Percentiles rank a stretch among this genome's conserved stretches.
Conservation (phyloP, 2,113 vertebrate species). For the Callopanchax toddi region DNA sequence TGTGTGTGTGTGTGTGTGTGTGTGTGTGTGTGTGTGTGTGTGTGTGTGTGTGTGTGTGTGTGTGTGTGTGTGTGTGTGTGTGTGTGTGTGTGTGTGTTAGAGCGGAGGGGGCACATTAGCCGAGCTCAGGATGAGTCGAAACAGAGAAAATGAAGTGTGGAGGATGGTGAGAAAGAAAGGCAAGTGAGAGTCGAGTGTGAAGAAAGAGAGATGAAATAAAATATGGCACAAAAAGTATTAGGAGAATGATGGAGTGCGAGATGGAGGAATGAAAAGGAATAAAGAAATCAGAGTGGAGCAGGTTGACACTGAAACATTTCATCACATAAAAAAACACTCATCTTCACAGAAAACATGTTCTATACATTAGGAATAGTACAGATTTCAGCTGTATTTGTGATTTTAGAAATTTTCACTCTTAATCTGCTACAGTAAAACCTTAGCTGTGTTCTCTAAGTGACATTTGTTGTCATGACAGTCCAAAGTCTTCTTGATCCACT, state of each 20-base stretch:
- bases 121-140: constrained; percentile 50
- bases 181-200: constrained; percentile 11
- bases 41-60: constrained; percentile 27
- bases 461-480: background rate
- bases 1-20: constrained; percentile 10
- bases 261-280: background rate
- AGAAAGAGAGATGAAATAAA: constrained; percentile 4
- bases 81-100: constrained; percentile 1
- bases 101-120: constrained; percentile 47
- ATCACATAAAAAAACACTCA: background rate
- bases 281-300: no score
- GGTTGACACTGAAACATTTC: background rate
- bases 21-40: constrained; percentile 12
- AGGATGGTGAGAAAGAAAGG: background rate
- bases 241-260: constrained; percentile 9
- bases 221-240: constrained; percentile 3
- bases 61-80: constrained; percentile 12
- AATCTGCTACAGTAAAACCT: background rate
- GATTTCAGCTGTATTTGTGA: background rate
- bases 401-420: background rate
- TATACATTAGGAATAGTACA: background rate
- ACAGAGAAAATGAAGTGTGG: constrained; percentile 43
- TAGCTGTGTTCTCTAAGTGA: background rate
- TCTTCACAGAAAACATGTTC: background rate
- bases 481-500: background rate